Evolutionary conservation across 2,888 invertebrate genomes (phyloP), one percentile per base, ranked within the genome.

Genomic region (Ophion costatus): DNA sequence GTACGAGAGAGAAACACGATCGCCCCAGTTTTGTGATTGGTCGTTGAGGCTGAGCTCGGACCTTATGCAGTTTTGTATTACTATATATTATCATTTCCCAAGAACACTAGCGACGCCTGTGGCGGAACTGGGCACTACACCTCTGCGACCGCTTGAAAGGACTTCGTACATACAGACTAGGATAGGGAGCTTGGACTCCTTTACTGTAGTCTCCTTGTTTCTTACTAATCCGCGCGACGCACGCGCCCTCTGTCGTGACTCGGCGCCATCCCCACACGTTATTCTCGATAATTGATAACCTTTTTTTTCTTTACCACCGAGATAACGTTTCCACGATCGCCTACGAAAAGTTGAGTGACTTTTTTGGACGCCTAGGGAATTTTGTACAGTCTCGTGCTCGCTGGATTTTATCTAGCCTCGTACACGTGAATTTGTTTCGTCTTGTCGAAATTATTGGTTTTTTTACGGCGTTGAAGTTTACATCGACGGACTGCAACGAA

Each of bases 261-360:
- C 51, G 5, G 51, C 51, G 17, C 14, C 51, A 17, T 61, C 14
- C 24, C 14, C 61, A 20, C 51, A 51, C 11, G 6, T 20, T 69
- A 20, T 45, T 51, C 45, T 51, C 24, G 56, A 51, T 70, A 24
- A 29, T 70, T 51, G 17, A 51, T 51, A 51, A 17, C 51, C 45
- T 14, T 17, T 33, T 66, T 66, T 33, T 42, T n/a, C n/a, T 61
- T 80, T 73, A 42, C 45, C n/a, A 51, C 59, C 51, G 17, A 14
- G 51, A 51, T 51, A 51, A 51, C 14, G 17, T 51, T 51, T 51
- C 51, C 51, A 51, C 51, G 51, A 11, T 51, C 51, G 51, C 17
- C 17, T 51, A 17, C 51, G 17, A 51, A 51, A 51, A 51, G 51
- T 51, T 51, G 4, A 51, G 14, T 51, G 14, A 4, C 14, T 45